These are phyloP conservation scores for Cryptotis parvus DNA, from an alignment of 2,113 vertebrate species.

Conservation along the genomic window DNA sequence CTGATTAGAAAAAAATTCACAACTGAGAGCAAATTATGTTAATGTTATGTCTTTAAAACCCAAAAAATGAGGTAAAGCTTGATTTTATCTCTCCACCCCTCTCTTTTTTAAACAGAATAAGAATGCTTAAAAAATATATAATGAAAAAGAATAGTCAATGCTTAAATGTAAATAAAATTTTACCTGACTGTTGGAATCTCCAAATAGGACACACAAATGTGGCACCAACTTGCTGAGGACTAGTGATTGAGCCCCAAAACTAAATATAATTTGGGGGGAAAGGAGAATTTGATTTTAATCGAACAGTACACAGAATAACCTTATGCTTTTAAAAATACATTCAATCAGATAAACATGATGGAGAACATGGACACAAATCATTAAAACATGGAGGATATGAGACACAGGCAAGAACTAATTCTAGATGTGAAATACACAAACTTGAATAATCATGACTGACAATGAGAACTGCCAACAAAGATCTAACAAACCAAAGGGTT, in stretches of 20 bases:
- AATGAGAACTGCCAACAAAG: slow-evolving; percentile 55
- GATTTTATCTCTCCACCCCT: not conserved
- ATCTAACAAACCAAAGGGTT: slow-evolving; percentile 51
- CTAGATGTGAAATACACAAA: slow-evolving; percentile 51
- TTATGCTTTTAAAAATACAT: slow-evolving; percentile 49
- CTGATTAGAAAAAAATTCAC: not conserved
- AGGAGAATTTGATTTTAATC: slow-evolving; percentile 62
- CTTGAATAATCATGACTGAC: slow-evolving; percentile 20
- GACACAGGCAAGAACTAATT: slow-evolving; percentile 60
- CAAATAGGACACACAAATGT: slow-evolving; percentile 92
- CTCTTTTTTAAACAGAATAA: slow-evolving; percentile 26
- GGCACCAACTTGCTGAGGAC: slow-evolving; percentile 96
- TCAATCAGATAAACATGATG: slow-evolving; percentile 36
- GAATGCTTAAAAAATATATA: not conserved
- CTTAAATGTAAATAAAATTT: slow-evolving; percentile 69
- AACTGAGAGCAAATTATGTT: not conserved
- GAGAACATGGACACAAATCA: slow-evolving; percentile 18
- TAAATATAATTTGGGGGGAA: slow-evolving; percentile 75
- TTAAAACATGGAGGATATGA: slow-evolving; percentile 55
- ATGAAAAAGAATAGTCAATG: not conserved
- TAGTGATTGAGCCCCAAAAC: slow-evolving; percentile 92
- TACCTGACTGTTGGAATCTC: slow-evolving; percentile 97
- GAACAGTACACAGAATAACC: slow-evolving; percentile 46
- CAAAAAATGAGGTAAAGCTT: slow-evolving; percentile 15
- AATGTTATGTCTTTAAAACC: slow-evolving; percentile 20